These are phyloP conservation scores for Capromys pilorides DNA, from an alignment of 2,797 vertebrate species.

Conservation along the genomic window DNA sequence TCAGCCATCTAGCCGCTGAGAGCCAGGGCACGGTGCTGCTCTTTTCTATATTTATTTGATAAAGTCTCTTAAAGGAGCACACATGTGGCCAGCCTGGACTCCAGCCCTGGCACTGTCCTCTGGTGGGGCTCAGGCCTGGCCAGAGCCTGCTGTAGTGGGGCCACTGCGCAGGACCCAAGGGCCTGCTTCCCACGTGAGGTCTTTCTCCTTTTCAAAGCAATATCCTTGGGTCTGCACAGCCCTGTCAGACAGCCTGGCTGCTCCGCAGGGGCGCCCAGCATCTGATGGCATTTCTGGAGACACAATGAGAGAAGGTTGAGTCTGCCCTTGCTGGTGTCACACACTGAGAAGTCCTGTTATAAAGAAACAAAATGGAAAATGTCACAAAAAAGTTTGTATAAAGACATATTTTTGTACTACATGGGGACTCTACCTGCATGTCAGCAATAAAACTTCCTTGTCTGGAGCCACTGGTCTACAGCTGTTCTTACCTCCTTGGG, in stretches of 20 bases:
- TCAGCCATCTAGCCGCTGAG: constrained; percentile 1
- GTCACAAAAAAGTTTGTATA: constrained; percentile 95
- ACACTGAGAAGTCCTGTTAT: constrained; percentile 82
- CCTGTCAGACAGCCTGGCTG: constrained; percentile 63
- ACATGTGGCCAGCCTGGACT: constrained; percentile 36
- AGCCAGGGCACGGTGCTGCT: constrained; percentile 39
- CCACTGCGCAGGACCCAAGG: neutral
- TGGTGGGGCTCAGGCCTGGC: constrained; percentile 33
- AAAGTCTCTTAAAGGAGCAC: constrained; percentile 69
- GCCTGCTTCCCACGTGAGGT: constrained; percentile 2
- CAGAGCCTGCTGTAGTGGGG: neutral
- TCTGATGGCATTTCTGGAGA: constrained; percentile 56
- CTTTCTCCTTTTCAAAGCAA: constrained; percentile 82
- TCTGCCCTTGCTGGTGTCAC: constrained; percentile 63
- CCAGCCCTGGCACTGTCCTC: constrained; percentile 40
- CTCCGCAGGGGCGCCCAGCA: neutral
- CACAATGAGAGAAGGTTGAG: constrained; percentile 69
- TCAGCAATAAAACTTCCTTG: constrained; percentile 97
- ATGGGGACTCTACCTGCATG: constrained; percentile 98
- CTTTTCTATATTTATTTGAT: constrained; percentile 82
- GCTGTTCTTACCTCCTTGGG: neutral
- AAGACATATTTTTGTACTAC: constrained; percentile 99
- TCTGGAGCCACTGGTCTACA: constrained; percentile 82
- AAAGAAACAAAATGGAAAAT: constrained; percentile 87
- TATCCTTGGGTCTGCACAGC: constrained; percentile 76